phyloP scores from a whole-genome alignment of 2,888 invertebrate genomes.

The Automeris io region DNA sequence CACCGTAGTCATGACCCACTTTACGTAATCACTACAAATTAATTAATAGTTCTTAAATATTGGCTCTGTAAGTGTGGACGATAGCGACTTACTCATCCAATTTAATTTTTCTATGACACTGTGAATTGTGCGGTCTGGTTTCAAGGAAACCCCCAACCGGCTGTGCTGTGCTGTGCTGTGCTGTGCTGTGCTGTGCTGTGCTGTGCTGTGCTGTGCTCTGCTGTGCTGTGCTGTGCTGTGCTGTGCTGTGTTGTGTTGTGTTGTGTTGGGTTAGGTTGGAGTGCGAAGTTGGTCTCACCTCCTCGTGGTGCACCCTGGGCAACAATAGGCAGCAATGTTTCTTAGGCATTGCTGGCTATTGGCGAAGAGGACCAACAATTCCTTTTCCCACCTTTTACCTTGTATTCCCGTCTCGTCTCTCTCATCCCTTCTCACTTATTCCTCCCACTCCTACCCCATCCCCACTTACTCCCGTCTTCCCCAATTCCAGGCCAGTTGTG shows the following conservation, averaged over 20 bases:
- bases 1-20: too few relatives aligned
- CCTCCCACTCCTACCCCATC: too few relatives aligned
- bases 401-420: not conserved
- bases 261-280: slow-evolving; percentile 9
- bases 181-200: not conserved
- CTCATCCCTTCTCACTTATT: not conserved
- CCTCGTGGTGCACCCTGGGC: not conserved
- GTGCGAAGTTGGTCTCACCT: not conserved
- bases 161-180: slow-evolving; percentile 3
- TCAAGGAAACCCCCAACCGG: not conserved
- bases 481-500: too few relatives aligned
- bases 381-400: not conserved
- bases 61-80: not conserved
- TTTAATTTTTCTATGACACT: not conserved
- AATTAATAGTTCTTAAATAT: too few relatives aligned
- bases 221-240: slow-evolving; percentile 8
- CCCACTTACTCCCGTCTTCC: too few relatives aligned
- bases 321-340: slow-evolving; percentile 8
- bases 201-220: not conserved
- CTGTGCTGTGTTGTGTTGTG: slow-evolving; percentile 11
- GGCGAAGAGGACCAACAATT: not conserved
- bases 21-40: too few relatives aligned
- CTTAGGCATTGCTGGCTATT: not conserved
- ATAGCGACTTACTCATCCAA: not conserved
- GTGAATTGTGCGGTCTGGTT: not conserved